Conservation (phyloP, 2,797 vertebrate genomes). For the Nasua narica region DNA sequence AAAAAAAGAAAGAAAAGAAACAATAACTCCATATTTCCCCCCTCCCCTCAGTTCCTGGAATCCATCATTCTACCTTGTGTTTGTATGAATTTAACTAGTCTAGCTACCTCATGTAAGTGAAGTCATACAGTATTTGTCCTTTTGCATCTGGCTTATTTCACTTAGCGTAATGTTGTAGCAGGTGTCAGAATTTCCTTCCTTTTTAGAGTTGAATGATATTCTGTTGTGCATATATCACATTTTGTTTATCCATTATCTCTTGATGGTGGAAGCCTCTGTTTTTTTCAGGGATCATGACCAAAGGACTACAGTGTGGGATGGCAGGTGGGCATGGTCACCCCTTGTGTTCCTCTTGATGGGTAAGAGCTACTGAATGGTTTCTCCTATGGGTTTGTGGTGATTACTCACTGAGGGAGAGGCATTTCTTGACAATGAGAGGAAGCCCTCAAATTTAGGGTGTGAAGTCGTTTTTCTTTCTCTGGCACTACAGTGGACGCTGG, state of each 20-base stretch:
- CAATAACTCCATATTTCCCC: not conserved
- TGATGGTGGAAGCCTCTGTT: not conserved
- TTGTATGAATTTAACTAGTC: not conserved
- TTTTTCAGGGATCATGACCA: not conserved
- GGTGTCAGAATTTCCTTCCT: constrained; percentile 1
- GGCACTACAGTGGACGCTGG: not conserved
- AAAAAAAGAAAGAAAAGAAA: not conserved
- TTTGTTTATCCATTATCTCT: not conserved
- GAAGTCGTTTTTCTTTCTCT: constrained; percentile 3
- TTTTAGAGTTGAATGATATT: not conserved
- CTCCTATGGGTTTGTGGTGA: not conserved
- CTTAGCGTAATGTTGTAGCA: not conserved
- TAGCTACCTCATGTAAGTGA: not conserved
- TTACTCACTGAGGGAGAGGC: not conserved
- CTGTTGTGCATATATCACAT: not conserved
- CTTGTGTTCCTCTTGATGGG: not conserved
- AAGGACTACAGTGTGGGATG: not conserved
- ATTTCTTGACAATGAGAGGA: constrained; percentile 11
- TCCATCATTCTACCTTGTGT: not conserved
- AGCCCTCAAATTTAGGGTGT: not conserved
- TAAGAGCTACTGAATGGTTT: not conserved
- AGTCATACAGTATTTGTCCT: not conserved
- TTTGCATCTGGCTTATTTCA: constrained; percentile 11
- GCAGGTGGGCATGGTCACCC: not conserved
- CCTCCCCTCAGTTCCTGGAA: not conserved